Evolutionary conservation across 2,113 vertebrate genomes (phyloP).

Genomic region (Phalacrocorax brasilianus): DNA sequence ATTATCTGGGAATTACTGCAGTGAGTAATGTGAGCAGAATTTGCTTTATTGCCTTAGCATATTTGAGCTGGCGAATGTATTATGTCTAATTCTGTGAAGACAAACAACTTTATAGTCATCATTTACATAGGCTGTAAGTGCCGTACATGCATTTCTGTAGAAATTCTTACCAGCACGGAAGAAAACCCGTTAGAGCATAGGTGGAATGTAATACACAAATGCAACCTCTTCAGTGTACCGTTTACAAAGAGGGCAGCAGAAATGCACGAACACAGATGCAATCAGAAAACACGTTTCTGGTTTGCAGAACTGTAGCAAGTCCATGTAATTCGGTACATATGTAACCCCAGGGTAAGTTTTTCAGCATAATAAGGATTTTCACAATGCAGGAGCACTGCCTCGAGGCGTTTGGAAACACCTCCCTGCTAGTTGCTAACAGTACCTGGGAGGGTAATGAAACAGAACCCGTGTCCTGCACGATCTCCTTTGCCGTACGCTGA

Average conservation of each 20-base stretch:
- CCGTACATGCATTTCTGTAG: background rate
- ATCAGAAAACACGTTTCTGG: background rate
- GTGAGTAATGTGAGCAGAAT: background rate
- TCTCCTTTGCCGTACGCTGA: background rate
- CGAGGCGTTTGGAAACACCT: constrained; percentile 11
- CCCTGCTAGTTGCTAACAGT: background rate
- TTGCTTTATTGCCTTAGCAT: background rate
- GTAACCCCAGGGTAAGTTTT: background rate
- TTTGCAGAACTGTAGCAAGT: background rate
- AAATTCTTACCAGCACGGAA: background rate
- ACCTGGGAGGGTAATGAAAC: background rate
- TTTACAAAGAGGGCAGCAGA: background rate
- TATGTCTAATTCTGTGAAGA: background rate
- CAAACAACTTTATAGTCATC: background rate
- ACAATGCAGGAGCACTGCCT: background rate
- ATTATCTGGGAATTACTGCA: background rate
- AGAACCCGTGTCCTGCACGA: background rate
- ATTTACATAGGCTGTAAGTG: background rate
- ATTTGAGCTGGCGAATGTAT: background rate
- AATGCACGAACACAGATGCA: background rate
- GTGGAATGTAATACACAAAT: background rate
- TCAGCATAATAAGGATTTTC: background rate
- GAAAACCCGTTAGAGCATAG: background rate
- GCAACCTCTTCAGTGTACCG: background rate
- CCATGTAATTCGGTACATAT: background rate